Percentiles rank a stretch among this genome's conserved stretches.
Conservation (phyloP, 1,140 invertebrate genomes). For the Trichonephila inaurata region DNA sequence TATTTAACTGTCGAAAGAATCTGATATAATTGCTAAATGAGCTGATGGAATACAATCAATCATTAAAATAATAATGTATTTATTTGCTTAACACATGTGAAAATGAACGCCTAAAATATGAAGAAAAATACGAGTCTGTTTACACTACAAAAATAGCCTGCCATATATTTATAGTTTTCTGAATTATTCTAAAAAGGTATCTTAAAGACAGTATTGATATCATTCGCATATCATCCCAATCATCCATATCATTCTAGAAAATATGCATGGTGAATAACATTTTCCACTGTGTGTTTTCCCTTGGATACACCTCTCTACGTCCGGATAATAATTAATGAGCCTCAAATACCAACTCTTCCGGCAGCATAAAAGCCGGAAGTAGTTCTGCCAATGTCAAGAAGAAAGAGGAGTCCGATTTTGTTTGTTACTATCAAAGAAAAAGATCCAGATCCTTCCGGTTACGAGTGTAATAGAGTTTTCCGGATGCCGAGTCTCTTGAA, state of each 20-base stretch:
- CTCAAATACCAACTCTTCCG: constrained; percentile 8
- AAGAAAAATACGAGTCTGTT: neutral
- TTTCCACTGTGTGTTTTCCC: neutral
- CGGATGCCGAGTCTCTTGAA: constrained; percentile 40
- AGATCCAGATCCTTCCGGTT: constrained; percentile 24
- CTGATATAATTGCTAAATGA: neutral
- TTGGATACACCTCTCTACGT: neutral
- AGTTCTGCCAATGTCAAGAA: constrained; percentile 19
- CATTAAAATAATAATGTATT: neutral
- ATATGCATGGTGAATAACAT: neutral
- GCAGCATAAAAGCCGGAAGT: constrained; percentile 27
- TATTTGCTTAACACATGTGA: neutral
- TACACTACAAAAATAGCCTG: neutral
- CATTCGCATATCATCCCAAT: constrained; percentile 3
- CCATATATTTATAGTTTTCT: neutral
- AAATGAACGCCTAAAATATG: neutral
- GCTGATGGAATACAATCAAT: neutral
- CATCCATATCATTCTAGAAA: neutral
- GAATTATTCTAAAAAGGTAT: neutral
- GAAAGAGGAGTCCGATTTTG: constrained; percentile 22
- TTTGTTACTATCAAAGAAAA: constrained; percentile 27
- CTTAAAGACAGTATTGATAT: neutral
- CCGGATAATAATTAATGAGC: constrained; percentile 46
- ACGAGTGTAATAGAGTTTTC: constrained; percentile 1
- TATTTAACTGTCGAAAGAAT: neutral